phyloP scores from a whole-genome alignment of 1,140 invertebrate genomes.

The Zaprionus ghesquierei region DNA sequence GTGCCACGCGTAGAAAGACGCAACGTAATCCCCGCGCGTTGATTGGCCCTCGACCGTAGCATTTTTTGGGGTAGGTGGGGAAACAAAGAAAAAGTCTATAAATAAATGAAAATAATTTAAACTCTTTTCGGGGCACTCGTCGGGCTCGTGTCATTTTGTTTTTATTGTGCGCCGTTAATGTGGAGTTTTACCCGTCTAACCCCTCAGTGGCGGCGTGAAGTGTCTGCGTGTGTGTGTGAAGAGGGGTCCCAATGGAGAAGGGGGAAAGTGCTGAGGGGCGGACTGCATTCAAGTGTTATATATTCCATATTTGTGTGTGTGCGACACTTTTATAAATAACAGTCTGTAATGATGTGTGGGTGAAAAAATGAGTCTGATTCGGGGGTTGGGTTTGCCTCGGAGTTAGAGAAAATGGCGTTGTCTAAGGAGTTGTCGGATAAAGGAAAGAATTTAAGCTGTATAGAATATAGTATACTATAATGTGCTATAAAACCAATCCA shows the following conservation, averaged over 20 bases:
- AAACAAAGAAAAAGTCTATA: slow-evolving; percentile 47
- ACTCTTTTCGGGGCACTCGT: slow-evolving; percentile 58
- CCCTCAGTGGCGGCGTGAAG: neutral
- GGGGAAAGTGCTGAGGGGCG: neutral
- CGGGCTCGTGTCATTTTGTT: slow-evolving; percentile 59
- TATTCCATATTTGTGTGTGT: slow-evolving; percentile 12
- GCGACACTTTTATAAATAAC: slow-evolving; percentile 60
- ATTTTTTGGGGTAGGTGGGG: slow-evolving; percentile 20
- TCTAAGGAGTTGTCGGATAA: neutral
- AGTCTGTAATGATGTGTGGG: slow-evolving; percentile 45
- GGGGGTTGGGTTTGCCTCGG: slow-evolving; percentile 32
- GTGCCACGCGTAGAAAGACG: slow-evolving; percentile 63
- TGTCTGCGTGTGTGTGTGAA: slow-evolving; percentile 7
- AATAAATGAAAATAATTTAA: slow-evolving; percentile 65
- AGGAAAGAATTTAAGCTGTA: too few species aligned
- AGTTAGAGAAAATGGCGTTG: slow-evolving; percentile 49
- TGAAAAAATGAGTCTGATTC: slow-evolving; percentile 27
- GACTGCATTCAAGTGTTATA: neutral
- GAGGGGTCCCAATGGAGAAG: neutral
- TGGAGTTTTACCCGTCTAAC: slow-evolving; percentile 17
- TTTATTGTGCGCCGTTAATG: slow-evolving; percentile 67
- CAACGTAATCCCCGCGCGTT: slow-evolving; percentile 58
- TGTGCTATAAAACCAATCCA: too few species aligned
- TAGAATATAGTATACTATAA: too few species aligned
- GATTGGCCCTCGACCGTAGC: slow-evolving; percentile 50